These are phyloP conservation scores for Euthynnus affinis DNA, from an alignment of 2,797 vertebrate genomes.

Conservation along the genomic window DNA sequence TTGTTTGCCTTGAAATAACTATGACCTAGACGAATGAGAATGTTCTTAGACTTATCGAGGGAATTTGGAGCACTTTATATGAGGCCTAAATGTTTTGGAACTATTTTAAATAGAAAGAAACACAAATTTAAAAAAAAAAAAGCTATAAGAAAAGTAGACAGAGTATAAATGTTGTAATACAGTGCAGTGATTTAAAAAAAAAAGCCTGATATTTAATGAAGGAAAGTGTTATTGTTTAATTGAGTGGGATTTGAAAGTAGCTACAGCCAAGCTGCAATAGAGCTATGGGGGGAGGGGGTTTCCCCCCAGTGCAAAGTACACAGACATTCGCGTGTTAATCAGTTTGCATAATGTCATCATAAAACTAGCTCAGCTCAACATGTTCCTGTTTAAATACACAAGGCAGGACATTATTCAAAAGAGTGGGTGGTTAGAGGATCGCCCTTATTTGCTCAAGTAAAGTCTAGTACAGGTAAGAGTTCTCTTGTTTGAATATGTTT, in stretches of 20 bases:
- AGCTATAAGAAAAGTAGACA: background rate
- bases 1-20: too few relatives aligned
- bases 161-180: background rate
- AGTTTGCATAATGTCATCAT: background rate
- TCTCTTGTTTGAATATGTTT: too few relatives aligned
- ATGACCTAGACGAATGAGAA: too few relatives aligned
- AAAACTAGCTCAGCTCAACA: background rate
- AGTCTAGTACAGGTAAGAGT: too few relatives aligned
- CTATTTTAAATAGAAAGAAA: background rate
- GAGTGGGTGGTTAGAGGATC: background rate
- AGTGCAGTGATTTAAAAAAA: background rate
- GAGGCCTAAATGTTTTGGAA: too few relatives aligned
- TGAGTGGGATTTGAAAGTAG: too few relatives aligned
- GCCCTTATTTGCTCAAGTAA: background rate
- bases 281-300: too few relatives aligned
- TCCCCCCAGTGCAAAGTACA: too few relatives aligned
- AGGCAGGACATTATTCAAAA: background rate
- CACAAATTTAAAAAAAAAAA: background rate
- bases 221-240: background rate
- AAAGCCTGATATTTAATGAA: background rate
- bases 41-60: too few relatives aligned
- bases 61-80: background rate
- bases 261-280: too few relatives aligned
- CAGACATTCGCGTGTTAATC: background rate
- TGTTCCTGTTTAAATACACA: background rate